A percentile compares a stretch with the other conserved stretches of the same genome.
These are phyloP conservation scores for Motacilla alba DNA, from an alignment of 2,113 vertebrate genomes.

Conservation along the genomic window DNA sequence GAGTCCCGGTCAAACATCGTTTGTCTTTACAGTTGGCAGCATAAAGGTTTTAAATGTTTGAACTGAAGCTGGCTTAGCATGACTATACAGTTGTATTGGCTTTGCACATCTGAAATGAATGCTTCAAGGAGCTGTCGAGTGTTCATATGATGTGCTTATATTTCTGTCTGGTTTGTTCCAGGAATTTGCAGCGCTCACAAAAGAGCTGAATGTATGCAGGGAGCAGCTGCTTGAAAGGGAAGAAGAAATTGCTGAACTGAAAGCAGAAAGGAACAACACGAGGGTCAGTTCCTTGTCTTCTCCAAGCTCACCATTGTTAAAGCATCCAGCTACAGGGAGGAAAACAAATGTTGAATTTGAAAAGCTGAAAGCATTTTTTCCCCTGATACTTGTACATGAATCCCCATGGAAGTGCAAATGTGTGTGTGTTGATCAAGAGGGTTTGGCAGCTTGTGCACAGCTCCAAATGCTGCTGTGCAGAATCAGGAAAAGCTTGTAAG, in stretches of 20 bases:
- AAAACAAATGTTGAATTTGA: not conserved
- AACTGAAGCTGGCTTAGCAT: not conserved
- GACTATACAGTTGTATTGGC: not conserved
- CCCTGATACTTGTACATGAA: not conserved
- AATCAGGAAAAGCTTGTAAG: not conserved
- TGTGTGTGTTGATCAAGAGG: not conserved
- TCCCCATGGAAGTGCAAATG: not conserved
- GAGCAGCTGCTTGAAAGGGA: constrained; percentile 96
- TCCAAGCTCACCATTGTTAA: not conserved
- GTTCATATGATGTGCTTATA: not conserved
- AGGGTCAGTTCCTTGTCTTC: constrained; percentile 77
- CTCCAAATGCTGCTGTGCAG: not conserved
- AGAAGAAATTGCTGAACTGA: constrained; percentile 94
- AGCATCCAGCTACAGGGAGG: not conserved
- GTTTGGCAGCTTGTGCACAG: not conserved
- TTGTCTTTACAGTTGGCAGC: not conserved
- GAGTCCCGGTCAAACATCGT: not conserved
- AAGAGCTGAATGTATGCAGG: constrained; percentile 90
- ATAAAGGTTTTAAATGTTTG: not conserved
- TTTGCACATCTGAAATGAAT: not conserved
- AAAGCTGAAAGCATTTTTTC: not conserved
- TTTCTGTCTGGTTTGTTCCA: constrained; percentile 50
- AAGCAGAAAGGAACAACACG: constrained; percentile 96
- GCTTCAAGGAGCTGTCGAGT: not conserved
- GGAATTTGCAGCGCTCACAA: constrained; percentile 96